These are phyloP conservation scores for Trinorchestia longiramus DNA, from an alignment of 1,140 invertebrate species.

Conservation along the genomic window DNA sequence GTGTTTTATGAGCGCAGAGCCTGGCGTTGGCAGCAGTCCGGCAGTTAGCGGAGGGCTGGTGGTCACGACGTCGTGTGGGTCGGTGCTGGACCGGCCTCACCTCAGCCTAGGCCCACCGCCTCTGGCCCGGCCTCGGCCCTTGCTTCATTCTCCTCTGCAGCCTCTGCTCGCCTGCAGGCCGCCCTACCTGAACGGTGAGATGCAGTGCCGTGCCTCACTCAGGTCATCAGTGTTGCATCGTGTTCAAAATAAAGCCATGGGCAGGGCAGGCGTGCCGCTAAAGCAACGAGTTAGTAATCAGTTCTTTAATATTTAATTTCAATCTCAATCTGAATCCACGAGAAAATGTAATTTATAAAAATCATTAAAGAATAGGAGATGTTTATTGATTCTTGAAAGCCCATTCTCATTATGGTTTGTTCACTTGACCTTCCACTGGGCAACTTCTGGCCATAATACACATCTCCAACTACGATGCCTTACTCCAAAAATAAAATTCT, in stretches of 20 bases:
- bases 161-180: constrained; percentile 67
- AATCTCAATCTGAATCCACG: too few relatives aligned
- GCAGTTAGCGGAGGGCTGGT: neutral
- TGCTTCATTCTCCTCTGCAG: constrained; percentile 68
- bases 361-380: too few relatives aligned
- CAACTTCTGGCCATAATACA: too few relatives aligned
- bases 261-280: neutral
- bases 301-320: neutral
- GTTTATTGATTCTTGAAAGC: too few relatives aligned
- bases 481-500: too few relatives aligned
- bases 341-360: too few relatives aligned
- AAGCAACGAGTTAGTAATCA: neutral
- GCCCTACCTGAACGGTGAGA: constrained; percentile 67
- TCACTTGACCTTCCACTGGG: too few relatives aligned
- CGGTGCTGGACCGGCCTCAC: neutral
- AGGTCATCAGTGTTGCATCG: neutral
- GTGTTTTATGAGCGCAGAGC: neutral
- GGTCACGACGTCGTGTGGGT: neutral
- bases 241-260: neutral
- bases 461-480: too few relatives aligned
- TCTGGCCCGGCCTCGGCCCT: constrained; percentile 64
- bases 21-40: neutral
- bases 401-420: too few relatives aligned
- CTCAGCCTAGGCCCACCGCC: constrained; percentile 56
- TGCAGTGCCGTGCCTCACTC: neutral